phyloP scores from a whole-genome alignment of 2,797 vertebrate genomes.

The Melopsittacus undulatus region DNA sequence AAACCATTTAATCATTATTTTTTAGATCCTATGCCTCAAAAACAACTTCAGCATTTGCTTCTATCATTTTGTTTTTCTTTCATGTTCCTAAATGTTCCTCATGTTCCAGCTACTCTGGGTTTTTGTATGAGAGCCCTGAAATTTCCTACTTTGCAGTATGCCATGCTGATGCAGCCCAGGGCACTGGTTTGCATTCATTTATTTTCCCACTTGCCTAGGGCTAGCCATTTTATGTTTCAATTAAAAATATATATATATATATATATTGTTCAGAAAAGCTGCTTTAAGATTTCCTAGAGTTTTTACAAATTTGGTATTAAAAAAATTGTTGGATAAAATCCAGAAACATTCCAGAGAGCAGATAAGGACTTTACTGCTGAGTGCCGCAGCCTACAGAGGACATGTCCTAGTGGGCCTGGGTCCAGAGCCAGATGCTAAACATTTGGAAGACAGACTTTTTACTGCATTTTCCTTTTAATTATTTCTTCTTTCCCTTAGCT shows the following conservation, averaged over 20 bases:
- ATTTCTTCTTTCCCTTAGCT: background rate
- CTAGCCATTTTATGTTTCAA: background rate
- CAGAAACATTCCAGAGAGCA: constrained; percentile 21
- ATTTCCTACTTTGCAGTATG: background rate
- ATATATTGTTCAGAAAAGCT: background rate
- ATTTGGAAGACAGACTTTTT: background rate
- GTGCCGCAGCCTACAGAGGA: background rate
- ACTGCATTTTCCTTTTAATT: background rate
- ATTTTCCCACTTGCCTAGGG: background rate
- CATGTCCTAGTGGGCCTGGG: background rate
- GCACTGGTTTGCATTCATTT: background rate
- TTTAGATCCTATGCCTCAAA: background rate
- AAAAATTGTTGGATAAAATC: background rate
- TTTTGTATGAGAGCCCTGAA: background rate
- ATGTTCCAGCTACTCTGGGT: rapidly evolving
- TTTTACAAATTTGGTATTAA: background rate
- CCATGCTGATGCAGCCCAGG: background rate
- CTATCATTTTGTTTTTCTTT: background rate
- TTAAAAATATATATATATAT: background rate
- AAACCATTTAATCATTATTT: background rate
- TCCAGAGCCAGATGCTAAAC: background rate
- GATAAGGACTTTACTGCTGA: background rate
- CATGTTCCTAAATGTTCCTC: background rate
- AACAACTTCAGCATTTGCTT: background rate
- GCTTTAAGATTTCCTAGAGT: background rate